Evolutionary conservation across 2,888 invertebrate species (phyloP).

Genomic region (Leptopilina drosophilae): DNA sequence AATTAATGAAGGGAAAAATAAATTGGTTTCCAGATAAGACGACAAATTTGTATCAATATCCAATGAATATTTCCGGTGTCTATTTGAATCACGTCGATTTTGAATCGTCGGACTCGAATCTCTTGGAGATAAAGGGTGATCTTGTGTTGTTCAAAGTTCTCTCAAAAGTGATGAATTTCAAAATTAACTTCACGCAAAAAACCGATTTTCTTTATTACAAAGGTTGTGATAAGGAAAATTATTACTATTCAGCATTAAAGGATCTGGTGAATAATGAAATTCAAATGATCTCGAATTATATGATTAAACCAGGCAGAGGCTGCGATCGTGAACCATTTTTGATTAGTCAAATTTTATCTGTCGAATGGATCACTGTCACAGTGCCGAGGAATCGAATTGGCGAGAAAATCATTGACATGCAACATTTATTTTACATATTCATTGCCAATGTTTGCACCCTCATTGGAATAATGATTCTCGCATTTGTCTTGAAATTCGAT

Average conservation of each 20-base stretch:
- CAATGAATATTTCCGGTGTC: neutral
- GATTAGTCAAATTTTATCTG: neutral
- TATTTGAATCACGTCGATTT: neutral
- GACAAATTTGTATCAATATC: neutral
- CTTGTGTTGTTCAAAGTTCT: neutral
- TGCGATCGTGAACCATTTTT: neutral
- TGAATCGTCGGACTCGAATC: neutral
- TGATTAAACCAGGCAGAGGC: neutral
- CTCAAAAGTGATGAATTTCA: neutral
- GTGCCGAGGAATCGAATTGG: neutral
- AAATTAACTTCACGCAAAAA: neutral
- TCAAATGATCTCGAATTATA: neutral
- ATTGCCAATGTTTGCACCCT: neutral
- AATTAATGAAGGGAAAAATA: neutral
- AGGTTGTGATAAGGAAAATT: neutral
- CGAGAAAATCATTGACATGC: neutral
- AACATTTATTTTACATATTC: neutral
- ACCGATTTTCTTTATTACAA: neutral
- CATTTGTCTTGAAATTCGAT: neutral
- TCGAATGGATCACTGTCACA: neutral
- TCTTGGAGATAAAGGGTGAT: neutral
- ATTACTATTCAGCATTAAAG: neutral
- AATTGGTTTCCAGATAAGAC: conserved; percentile 4
- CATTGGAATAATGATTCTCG: neutral
- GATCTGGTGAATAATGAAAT: neutral